Conservation (phyloP, 2,888 invertebrate species). For the Bembecia ichneumoniformis region DNA sequence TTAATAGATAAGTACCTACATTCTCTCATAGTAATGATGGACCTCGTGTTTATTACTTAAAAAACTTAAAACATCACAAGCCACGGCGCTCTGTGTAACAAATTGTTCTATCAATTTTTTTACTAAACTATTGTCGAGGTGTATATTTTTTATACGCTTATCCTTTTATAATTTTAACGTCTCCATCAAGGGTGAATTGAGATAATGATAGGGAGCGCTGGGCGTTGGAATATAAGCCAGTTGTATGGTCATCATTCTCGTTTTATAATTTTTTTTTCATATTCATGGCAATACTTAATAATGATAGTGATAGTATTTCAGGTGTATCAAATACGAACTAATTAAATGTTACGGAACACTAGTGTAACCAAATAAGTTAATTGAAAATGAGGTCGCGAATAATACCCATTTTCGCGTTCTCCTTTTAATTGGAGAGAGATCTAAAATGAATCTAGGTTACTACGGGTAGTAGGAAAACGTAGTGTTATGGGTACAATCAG, state of each 20-base stretch:
- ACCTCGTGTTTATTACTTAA: not conserved
- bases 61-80: slow-evolving; percentile 9
- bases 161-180: slow-evolving; percentile 27
- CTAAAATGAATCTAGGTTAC: no score
- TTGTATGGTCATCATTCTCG: no score
- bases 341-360: not conserved
- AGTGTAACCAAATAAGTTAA: not conserved
- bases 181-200: slow-evolving; percentile 47
- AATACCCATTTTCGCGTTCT: no score
- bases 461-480: no score
- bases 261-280: no score
- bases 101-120: slow-evolving; percentile 21
- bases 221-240: no score
- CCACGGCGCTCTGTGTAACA: slow-evolving; percentile 10
- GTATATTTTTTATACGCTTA: slow-evolving; percentile 18
- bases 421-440: no score
- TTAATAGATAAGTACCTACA: no score
- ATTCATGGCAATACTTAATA: not conserved
- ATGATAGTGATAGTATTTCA: not conserved
- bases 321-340: not conserved
- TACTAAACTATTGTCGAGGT: slow-evolving; percentile 13
- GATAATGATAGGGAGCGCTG: slow-evolving; percentile 36
- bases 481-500: no score
- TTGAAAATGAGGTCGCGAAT: not conserved
- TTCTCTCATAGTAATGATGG: no score